Percentiles rank a stretch among this genome's conserved stretches.
phyloP scores from a whole-genome alignment of 2,797 vertebrate genomes.

The Echiichthys vipera region DNA sequence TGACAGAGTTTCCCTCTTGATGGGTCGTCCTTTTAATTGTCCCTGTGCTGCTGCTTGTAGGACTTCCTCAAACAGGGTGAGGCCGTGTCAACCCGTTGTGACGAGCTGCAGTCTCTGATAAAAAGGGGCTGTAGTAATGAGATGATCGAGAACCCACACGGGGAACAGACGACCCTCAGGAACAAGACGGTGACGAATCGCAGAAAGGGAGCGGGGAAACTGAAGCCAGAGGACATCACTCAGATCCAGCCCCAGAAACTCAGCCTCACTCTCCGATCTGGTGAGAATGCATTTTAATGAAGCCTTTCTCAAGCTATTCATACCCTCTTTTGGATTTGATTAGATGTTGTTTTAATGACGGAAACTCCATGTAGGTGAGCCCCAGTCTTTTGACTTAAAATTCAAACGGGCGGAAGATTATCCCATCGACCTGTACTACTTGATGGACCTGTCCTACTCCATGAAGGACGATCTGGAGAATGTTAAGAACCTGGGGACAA shows the following conservation, averaged over 20 bases:
- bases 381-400: slow-evolving; percentile 91
- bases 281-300: slow-evolving; percentile 70
- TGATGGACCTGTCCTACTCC: slow-evolving; percentile 98
- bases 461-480: slow-evolving; percentile 99
- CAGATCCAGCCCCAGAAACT: slow-evolving; percentile 97
- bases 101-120: slow-evolving; percentile 90
- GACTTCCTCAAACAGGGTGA: slow-evolving; percentile 95
- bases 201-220: slow-evolving; percentile 84
- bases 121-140: slow-evolving; percentile 87
- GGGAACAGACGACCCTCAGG: slow-evolving; percentile 73
- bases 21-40: neutral
- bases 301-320: neutral
- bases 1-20: neutral
- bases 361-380: slow-evolving; percentile 85
- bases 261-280: slow-evolving; percentile 89
- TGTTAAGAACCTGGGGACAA: slow-evolving; percentile 95
- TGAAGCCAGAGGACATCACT: slow-evolving; percentile 92
- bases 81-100: slow-evolving; percentile 93
- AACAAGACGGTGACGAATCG: slow-evolving; percentile 91
- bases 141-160: slow-evolving; percentile 92
- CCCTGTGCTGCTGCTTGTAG: slow-evolving; percentile 69
- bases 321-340: neutral
- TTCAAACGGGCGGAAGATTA: slow-evolving; percentile 99
- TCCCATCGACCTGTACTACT: slow-evolving; percentile 97
- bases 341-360: neutral